Conservation (phyloP, 2,888 invertebrate species). For the Vannuccia rotundouncinata region DNA sequence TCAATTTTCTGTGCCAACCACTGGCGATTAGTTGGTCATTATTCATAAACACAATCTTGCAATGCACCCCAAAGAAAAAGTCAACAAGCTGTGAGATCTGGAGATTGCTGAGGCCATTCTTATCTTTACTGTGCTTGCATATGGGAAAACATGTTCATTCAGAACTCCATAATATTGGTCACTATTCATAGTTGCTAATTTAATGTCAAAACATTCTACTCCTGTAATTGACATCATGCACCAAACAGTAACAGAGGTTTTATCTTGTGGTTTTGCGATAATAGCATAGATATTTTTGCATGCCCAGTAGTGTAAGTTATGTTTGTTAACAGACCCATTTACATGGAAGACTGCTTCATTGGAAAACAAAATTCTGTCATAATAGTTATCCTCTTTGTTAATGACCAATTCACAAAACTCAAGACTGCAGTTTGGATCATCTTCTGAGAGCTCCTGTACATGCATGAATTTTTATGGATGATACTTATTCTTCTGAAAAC, state of each 20-base stretch:
- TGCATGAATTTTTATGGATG: background rate
- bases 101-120: background rate
- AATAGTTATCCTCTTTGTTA: background rate
- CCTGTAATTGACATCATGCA: too few species aligned
- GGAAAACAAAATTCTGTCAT: constrained; percentile 10
- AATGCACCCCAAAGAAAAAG: background rate
- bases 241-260: background rate
- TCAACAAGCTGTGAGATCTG: background rate
- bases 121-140: background rate
- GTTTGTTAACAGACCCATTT: background rate
- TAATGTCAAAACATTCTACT: too few species aligned
- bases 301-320: constrained; percentile 10
- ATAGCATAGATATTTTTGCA: background rate
- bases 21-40: background rate
- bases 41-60: background rate
- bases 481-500: constrained; percentile 2
- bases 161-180: background rate
- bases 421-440: background rate
- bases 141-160: background rate
- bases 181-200: background rate
- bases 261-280: background rate
- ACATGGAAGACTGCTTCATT: constrained; percentile 13
- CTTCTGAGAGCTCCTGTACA: constrained; percentile 8
- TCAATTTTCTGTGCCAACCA: background rate
- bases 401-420: constrained; percentile 4